Percentiles rank a stretch among this genome's conserved stretches.
Evolutionary conservation across 1,140 invertebrate genomes (phyloP).

Genomic region (Tetramorium alpestre): DNA sequence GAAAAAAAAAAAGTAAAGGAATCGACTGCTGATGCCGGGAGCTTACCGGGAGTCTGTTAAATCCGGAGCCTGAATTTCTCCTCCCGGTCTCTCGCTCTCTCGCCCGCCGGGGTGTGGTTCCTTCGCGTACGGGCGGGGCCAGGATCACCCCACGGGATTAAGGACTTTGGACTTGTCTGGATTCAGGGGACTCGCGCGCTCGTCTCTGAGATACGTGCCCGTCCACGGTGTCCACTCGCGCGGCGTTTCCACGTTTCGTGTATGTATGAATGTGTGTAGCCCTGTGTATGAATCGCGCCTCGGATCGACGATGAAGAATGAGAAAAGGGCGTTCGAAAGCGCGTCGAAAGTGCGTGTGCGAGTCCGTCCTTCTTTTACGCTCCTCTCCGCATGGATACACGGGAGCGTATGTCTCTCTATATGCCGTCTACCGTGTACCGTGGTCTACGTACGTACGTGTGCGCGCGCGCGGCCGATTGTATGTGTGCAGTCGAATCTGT

Average conservation of each 20-base stretch:
- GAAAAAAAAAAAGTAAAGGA: constrained; percentile 11
- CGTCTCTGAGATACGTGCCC: constrained; percentile 6
- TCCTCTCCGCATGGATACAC: constrained; percentile 24
- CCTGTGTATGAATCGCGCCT: too few relatives aligned
- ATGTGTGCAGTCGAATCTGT: constrained; percentile 23
- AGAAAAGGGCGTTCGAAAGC: background rate
- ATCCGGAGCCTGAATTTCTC: constrained; percentile 73
- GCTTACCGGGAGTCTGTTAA: constrained; percentile 75
- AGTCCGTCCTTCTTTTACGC: background rate
- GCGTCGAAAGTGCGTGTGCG: background rate
- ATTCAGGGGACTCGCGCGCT: constrained; percentile 63
- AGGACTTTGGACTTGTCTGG: constrained; percentile 78
- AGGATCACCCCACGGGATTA: constrained; percentile 80
- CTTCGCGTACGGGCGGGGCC: constrained; percentile 77
- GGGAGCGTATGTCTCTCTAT: background rate
- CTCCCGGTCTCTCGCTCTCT: constrained; percentile 52
- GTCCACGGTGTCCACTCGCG: constrained; percentile 8
- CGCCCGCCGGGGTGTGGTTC: constrained; percentile 80
- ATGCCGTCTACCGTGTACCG: background rate
- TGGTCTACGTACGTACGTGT: background rate
- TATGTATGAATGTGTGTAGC: too few relatives aligned
- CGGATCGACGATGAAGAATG: constrained; percentile 11
- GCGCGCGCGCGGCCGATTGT: background rate
- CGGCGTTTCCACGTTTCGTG: constrained; percentile 8
- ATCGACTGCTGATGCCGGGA: constrained; percentile 26